These are phyloP conservation scores for Hydrocynus forskahlii DNA, from an alignment of 2,797 vertebrate species.

Conservation along the genomic window DNA sequence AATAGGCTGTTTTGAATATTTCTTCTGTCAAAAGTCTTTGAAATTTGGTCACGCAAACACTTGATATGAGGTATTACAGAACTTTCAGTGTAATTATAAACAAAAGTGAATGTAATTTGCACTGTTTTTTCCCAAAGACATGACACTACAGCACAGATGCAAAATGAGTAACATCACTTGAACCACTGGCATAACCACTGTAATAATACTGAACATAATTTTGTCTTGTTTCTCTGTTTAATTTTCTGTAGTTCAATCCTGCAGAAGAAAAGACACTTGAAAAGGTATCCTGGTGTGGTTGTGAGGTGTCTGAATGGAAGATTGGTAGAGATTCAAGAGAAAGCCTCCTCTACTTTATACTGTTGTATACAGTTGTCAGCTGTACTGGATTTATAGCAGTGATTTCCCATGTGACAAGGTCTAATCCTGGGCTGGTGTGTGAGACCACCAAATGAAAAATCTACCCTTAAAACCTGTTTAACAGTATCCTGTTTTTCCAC, in stretches of 20 bases:
- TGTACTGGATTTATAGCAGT: constrained; percentile 1
- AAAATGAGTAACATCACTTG: no score
- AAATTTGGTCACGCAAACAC: no score
- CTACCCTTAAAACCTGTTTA: not conserved
- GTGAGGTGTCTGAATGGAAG: not conserved
- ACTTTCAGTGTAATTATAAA: no score
- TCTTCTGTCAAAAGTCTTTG: no score
- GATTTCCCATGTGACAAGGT: not conserved
- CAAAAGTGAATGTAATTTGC: no score
- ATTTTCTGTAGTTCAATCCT: constrained; percentile 57
- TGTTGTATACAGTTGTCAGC: constrained; percentile 5
- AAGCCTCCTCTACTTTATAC: not conserved
- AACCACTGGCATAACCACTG: no score
- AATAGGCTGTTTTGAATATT: no score
- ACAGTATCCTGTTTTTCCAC: not conserved
- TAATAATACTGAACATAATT: not conserved
- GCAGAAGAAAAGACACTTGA: constrained; percentile 53
- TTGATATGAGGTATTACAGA: no score
- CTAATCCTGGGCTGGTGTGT: not conserved
- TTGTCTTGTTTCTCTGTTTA: not conserved
- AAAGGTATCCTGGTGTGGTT: constrained; percentile 30
- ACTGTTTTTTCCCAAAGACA: no score
- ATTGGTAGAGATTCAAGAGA: not conserved
- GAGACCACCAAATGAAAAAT: not conserved
- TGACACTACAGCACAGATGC: no score